These are phyloP conservation scores for Agriotes lineatus DNA, from an alignment of 2,888 invertebrate species.

Conservation along the genomic window DNA sequence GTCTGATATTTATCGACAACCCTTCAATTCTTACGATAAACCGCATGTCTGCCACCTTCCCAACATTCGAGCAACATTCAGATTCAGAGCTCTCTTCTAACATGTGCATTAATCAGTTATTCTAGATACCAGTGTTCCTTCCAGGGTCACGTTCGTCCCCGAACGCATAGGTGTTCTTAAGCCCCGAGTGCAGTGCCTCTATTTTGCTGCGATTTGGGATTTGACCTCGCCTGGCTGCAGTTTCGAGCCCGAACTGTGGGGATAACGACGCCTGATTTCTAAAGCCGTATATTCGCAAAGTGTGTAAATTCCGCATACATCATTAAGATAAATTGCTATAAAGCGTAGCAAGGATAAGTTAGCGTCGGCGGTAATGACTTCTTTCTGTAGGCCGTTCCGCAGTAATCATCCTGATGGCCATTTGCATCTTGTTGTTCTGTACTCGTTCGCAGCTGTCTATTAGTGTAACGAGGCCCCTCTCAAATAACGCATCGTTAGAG, in stretches of 20 bases:
- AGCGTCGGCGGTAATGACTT: constrained; percentile 34
- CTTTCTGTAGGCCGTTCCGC: constrained; percentile 34
- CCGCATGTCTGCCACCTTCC: no score
- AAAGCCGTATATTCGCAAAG: constrained; percentile 10
- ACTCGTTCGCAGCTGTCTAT: constrained; percentile 51
- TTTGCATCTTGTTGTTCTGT: constrained; percentile 47
- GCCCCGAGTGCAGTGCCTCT: no score
- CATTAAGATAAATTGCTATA: constrained; percentile 35
- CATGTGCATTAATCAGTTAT: no score
- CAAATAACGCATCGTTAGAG: constrained; percentile 37
- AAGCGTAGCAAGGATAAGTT: constrained; percentile 20
- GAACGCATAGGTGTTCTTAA: no score
- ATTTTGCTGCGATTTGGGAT: no score
- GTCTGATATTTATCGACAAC: no score
- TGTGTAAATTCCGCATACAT: constrained; percentile 27
- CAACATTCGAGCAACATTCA: no score
- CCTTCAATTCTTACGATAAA: no score
- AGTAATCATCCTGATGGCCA: constrained; percentile 45
- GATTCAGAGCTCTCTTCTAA: no score
- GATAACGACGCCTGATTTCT: constrained; percentile 8
- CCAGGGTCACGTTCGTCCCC: no score
- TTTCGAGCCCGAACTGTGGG: not conserved
- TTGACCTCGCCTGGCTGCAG: no score
- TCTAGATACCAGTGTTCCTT: no score
- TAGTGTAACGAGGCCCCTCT: constrained; percentile 48